A percentile compares a stretch with the other conserved stretches of the same genome.
These are phyloP conservation scores for Gibbula magus DNA, from an alignment of 2,888 invertebrate genomes.

Conservation along the genomic window DNA sequence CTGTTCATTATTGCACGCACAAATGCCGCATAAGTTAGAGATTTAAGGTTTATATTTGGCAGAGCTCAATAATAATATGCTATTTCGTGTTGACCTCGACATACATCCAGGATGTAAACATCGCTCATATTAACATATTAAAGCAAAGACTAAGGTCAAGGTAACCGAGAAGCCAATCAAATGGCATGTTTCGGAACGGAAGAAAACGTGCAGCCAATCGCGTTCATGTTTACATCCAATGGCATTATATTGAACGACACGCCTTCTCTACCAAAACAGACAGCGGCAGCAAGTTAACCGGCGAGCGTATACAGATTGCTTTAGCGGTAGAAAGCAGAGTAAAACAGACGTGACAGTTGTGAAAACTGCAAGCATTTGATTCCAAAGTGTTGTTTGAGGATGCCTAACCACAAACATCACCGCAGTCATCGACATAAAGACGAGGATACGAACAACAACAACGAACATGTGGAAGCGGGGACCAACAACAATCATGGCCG, in stretches of 20 bases:
- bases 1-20: not conserved
- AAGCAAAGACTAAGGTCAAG: constrained; percentile 47
- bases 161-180: constrained; percentile 44
- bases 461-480: constrained; percentile 35
- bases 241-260: not conserved
- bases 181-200: constrained; percentile 28
- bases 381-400: constrained; percentile 33
- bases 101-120: constrained; percentile 58
- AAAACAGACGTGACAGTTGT: constrained; percentile 24
- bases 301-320: not conserved
- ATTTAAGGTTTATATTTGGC: not conserved
- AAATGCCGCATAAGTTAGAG: not conserved
- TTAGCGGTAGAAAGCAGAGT: constrained; percentile 14
- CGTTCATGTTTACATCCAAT: constrained; percentile 26
- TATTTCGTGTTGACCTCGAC: constrained; percentile 45
- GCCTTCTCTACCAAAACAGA: constrained; percentile 28
- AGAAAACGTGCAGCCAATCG: constrained; percentile 48
- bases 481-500: constrained; percentile 30
- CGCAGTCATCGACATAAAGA: constrained; percentile 54
- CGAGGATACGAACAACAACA: constrained; percentile 51
- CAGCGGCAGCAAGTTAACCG: constrained; percentile 10
- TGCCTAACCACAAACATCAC: constrained; percentile 65
- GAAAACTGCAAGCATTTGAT: constrained; percentile 10
- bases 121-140: constrained; percentile 55
- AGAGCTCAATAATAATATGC: not conserved